Evolutionary conservation across 1,140 invertebrate species (phyloP), one percentile per base, ranked within the genome.

Genomic region (Pachypeltis micranthus): DNA sequence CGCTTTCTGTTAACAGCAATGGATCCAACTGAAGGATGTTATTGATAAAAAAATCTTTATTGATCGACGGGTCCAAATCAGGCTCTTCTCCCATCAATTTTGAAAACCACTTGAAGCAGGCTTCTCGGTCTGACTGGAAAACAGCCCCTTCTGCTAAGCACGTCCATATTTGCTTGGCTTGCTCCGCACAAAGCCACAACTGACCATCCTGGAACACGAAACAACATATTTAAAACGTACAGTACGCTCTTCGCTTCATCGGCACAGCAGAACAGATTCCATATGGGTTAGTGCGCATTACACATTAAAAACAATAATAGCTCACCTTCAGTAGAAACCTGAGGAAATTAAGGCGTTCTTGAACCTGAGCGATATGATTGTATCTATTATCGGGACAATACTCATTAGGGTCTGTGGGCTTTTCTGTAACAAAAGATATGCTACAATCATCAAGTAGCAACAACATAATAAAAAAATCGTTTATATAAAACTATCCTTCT

Each of bases 41-140:
- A 68, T 90, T 88, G 76, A 94, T 89, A 79, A 98, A 97, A 79
- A 98, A 98, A 72, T 94, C 89, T 73, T 90, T 86, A 71, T 94
- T 96, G 64, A 97, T 95, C 69, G 93, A 91, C 16, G 94, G 94
- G 77, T 98, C 94, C 54, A 98, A 77, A 77, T 98, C 94, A 2
- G 93, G 93, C 72, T 97, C 94, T 69, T 97, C 93, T 2, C 92
- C 92, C 93, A 97, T 97, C 58, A 97, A 76, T 78, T 97, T 94
- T n/a, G 93, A 93, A 77, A 98, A 98, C 95, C 95, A 98, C 70
- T 93, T 92, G 76, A 98, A 98, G 77, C 95, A 98, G 2, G 93
- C 90, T 75, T 98, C 95, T 44, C 94, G 81, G 76, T 98, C 96
- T 1, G 86, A 85, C 1, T 86, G 77, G 74, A 94, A 96, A 1